Conservation (phyloP, 1,140 invertebrate species). For the Centruroides sculpturatus region DNA sequence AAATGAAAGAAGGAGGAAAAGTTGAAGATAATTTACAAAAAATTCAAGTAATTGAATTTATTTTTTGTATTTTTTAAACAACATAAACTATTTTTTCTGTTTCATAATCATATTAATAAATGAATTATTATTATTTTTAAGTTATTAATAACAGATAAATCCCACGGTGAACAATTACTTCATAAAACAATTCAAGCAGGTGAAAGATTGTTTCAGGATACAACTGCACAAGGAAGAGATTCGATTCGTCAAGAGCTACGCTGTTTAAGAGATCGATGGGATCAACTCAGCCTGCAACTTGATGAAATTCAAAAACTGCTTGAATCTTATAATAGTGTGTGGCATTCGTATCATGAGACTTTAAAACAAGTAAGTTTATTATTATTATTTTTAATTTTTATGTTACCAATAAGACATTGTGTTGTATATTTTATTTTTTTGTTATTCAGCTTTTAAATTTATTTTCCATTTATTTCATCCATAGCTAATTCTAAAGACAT, state of each 20-base stretch:
- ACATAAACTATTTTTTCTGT: too few species aligned
- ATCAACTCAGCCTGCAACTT: conserved; percentile 27
- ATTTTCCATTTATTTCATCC: too few species aligned
- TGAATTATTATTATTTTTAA: too few species aligned
- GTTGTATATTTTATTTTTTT: too few species aligned
- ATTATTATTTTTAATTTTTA: too few species aligned
- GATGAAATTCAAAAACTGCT: conserved; percentile 40
- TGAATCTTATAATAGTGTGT: conserved; percentile 66
- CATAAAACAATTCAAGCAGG: conserved; percentile 30
- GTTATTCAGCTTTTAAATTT: too few species aligned
- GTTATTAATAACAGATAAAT: not conserved
- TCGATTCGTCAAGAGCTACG: conserved; percentile 66
- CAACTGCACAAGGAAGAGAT: conserved; percentile 75
- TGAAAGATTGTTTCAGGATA: conserved; percentile 78
- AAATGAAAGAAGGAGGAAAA: not conserved
- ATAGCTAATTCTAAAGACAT: too few species aligned
- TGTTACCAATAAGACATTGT: too few species aligned
- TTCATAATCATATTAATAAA: too few species aligned
- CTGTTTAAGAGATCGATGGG: conserved; percentile 41
- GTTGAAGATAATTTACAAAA: not conserved
- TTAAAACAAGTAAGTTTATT: conserved; percentile 51
- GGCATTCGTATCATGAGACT: conserved; percentile 70
- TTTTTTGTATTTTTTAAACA: too few species aligned
- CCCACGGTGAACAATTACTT: conserved; percentile 2
- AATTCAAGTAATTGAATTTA: not conserved